phyloP scores from a whole-genome alignment of 2,797 vertebrate species.

The Peromyscus aztecus region DNA sequence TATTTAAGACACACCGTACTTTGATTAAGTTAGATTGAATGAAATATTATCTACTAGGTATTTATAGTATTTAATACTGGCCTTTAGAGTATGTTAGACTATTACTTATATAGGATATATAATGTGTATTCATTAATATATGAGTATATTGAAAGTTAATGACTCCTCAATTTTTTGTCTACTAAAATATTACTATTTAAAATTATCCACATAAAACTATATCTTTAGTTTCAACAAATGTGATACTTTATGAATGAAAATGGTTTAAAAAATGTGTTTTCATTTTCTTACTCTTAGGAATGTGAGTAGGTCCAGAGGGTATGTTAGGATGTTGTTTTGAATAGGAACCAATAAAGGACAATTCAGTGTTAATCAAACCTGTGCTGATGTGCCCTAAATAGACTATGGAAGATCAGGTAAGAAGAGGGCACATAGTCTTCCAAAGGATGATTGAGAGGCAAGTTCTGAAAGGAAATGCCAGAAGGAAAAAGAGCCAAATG shows the following conservation, averaged over 20 bases:
- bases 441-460: slow-evolving; percentile 53
- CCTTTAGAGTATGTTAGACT: not conserved
- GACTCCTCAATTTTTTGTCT: not conserved
- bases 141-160: not conserved
- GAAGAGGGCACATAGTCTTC: not conserved
- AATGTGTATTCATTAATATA: not conserved
- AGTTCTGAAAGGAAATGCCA: slow-evolving; percentile 33
- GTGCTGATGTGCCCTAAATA: not conserved
- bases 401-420: not conserved
- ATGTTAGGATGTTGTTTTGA: not conserved
- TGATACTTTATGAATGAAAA: not conserved
- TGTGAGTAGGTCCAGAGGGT: not conserved
- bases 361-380: not conserved
- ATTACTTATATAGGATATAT: not conserved
- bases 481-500: slow-evolving; percentile 63
- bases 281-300: not conserved
- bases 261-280: not conserved
- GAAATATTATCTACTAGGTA: not conserved
- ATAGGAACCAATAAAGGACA: not conserved
- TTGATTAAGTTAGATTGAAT: not conserved
- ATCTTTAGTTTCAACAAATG: not conserved
- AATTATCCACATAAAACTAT: not conserved
- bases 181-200: not conserved
- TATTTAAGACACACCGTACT: not conserved
- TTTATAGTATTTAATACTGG: not conserved